A percentile compares a stretch with the other conserved stretches of the same genome.
Evolutionary conservation across 2,888 invertebrate genomes (phyloP).

Genomic region (Marronus borbonicus): DNA sequence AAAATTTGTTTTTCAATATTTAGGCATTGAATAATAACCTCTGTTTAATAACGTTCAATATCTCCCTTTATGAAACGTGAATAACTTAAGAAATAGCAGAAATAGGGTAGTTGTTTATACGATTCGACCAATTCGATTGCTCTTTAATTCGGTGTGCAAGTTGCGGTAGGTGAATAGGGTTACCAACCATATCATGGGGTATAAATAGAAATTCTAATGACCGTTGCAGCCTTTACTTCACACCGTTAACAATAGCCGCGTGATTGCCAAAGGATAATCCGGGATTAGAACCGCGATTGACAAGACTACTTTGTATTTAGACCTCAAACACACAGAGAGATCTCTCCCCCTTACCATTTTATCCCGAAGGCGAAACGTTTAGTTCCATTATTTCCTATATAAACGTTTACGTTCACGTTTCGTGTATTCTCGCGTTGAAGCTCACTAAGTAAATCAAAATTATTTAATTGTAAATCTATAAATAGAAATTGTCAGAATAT

Average conservation of each 20-base stretch:
- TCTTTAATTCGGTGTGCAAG: not conserved
- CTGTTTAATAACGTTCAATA: no score
- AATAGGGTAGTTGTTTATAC: no score
- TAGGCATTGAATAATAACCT: no score
- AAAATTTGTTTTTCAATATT: no score
- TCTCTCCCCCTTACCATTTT: constrained; percentile 23
- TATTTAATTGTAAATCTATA: not conserved
- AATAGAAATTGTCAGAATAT: no score
- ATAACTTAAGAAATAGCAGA: no score
- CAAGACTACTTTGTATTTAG: constrained; percentile 65
- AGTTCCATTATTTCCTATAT: constrained; percentile 34
- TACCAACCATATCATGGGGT: constrained; percentile 25
- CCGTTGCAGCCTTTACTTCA: constrained; percentile 68
- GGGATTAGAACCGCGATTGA: constrained; percentile 69
- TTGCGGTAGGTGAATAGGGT: no score
- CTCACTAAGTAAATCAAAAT: not conserved
- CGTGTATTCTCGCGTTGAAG: not conserved
- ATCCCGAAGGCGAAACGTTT: constrained; percentile 25
- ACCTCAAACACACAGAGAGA: constrained; percentile 28
- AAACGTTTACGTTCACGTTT: constrained; percentile 24
- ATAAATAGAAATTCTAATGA: constrained; percentile 56
- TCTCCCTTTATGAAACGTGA: no score
- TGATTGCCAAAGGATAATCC: constrained; percentile 71
- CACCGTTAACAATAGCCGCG: constrained; percentile 70
- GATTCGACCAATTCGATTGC: no score